Evolutionary conservation across 2,797 vertebrate species (phyloP), one percentile per base, ranked within the genome.

Genomic region (Amblyraja radiata): DNA sequence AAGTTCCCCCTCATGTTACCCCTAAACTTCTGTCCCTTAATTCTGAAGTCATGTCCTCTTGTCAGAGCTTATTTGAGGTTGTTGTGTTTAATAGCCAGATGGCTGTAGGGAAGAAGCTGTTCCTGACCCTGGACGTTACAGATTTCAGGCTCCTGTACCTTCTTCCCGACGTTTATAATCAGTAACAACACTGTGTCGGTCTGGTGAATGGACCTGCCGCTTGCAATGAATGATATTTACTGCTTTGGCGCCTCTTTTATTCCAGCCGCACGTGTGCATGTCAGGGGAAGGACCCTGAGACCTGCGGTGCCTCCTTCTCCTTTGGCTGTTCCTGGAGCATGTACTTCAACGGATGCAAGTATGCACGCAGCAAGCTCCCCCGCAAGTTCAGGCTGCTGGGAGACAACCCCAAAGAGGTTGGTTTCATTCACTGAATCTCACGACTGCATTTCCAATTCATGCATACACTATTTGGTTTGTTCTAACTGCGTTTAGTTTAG

Each of bases 291-390:
- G 98, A 99, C 95, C 94, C 96, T 46, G 98, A 99, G 93, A 97
- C 95, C 93, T 98, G 97, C 1, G 98, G 98, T 0, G 98, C 98
- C 93, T 99, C 98, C 94, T 99, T 99, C 96, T 99, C 98, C 94
- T 99, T 99, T 0, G 98, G 98, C 94, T 99, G 98, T 94, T 99
- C 98, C 80, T 99, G 98, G 98, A 99, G 98, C 95, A 99, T 99
- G 98, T 99, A 99, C 95, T 99, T 99, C 94, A 99, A 99, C 0
- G 98, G 98, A 94, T 99, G 98, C 96, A 99, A 99, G 94, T 99
- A 98, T 0, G 98, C 98, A 58, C 97, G 99, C 83, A 99, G 99
- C 96, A 99, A 99, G 96, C 96, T 95, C 0, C 98, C 99, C 0
- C 98, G 99, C 95, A 99, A 99, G 96, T 99, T 99, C 96, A 96